phyloP scores from a whole-genome alignment of 2,888 invertebrate genomes.

The Patella caerulea region DNA sequence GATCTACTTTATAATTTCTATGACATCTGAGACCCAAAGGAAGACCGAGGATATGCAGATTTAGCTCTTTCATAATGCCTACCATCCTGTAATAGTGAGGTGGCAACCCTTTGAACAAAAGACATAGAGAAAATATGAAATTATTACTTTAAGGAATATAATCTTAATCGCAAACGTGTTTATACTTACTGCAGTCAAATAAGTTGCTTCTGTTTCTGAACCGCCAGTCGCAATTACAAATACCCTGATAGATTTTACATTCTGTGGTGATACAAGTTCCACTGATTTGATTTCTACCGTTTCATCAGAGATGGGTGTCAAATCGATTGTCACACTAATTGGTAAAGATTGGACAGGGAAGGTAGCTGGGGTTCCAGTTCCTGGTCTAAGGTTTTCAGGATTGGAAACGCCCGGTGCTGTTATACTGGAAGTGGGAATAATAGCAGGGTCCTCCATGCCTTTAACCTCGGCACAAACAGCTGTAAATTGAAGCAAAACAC shows the following conservation, averaged over 20 bases:
- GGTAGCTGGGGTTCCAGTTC: background rate
- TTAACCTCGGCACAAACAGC: background rate
- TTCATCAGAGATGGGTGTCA: background rate
- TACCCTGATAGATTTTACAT: background rate
- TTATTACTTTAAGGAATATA: too few species aligned
- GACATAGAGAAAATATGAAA: too few species aligned
- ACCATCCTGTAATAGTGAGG: too few species aligned
- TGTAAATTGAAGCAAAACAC: too few species aligned
- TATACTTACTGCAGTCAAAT: background rate
- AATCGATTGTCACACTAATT: background rate
- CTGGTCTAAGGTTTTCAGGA: background rate
- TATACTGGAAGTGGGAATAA: constrained; percentile 5
- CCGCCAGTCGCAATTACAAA: background rate
- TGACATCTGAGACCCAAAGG: too few species aligned
- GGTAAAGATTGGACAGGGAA: background rate
- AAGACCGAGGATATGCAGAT: too few species aligned
- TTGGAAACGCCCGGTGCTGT: background rate
- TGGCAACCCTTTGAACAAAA: too few species aligned
- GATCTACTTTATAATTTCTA: too few species aligned
- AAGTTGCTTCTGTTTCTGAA: background rate
- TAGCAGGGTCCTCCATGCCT: background rate
- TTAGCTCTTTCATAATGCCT: too few species aligned
- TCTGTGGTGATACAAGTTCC: background rate
- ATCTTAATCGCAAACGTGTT: background rate
- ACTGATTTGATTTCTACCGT: background rate